Evolutionary conservation across 2,888 invertebrate genomes (phyloP).

Genomic region (Hydraecia micacea): DNA sequence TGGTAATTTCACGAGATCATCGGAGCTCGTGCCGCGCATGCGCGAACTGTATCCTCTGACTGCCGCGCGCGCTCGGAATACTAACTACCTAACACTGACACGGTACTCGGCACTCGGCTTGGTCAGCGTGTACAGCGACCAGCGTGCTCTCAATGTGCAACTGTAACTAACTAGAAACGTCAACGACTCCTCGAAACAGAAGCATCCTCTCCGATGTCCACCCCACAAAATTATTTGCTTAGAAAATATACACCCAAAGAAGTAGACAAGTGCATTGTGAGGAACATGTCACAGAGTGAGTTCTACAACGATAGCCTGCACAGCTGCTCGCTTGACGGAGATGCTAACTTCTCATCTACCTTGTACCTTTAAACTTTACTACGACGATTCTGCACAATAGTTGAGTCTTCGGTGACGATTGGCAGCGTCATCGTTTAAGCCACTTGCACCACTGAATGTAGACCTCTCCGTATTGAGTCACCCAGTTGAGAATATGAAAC

Average conservation of each 20-base stretch:
- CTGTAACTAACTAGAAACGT: conserved; percentile 5
- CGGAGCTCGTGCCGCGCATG: conserved; percentile 25
- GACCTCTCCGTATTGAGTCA: not conserved
- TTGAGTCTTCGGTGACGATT: not conserved
- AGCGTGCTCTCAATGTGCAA: not conserved
- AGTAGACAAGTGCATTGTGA: not conserved
- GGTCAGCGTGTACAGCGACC: too few species aligned
- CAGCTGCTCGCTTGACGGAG: not conserved
- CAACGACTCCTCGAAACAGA: not conserved
- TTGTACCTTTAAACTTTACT: not conserved
- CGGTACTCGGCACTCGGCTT: not conserved
- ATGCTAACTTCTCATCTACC: not conserved
- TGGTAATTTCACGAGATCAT: conserved; percentile 39
- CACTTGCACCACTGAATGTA: not conserved
- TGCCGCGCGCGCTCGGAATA: conserved; percentile 25
- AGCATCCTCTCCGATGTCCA: not conserved
- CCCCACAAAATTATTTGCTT: not conserved
- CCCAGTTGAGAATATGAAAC: not conserved
- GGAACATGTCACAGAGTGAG: not conserved
- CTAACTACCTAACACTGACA: conserved; percentile 2
- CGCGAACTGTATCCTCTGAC: not conserved
- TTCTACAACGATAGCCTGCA: not conserved
- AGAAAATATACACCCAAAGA: not conserved
- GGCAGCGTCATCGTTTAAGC: not conserved
- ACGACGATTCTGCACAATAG: not conserved